phyloP scores from a whole-genome alignment of 2,113 vertebrate species.

The Microcebus jonahi region DNA sequence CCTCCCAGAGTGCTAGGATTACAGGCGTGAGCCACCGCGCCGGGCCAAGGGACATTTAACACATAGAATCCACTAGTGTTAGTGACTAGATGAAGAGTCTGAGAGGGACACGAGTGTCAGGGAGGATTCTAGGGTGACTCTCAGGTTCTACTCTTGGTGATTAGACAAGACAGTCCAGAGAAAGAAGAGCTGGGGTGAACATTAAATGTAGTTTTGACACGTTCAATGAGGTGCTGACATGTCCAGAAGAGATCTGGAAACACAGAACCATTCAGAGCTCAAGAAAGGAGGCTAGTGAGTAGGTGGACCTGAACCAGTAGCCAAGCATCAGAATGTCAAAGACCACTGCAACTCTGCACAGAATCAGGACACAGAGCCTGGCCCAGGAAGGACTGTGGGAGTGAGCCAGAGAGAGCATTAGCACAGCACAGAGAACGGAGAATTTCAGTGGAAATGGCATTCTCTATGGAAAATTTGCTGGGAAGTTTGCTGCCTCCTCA shows the following conservation, averaged over 20 bases:
- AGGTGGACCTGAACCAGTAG: background rate
- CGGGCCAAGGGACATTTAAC: background rate
- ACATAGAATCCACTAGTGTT: background rate
- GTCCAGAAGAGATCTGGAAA: background rate
- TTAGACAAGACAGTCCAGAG: background rate
- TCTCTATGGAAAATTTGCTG: background rate
- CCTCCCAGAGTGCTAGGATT: no score
- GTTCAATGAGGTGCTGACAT: rapidly evolving
- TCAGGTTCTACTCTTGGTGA: background rate
- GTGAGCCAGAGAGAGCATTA: background rate
- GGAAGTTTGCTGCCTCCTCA: background rate
- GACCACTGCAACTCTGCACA: background rate
- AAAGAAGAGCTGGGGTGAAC: background rate
- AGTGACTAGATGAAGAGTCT: background rate
- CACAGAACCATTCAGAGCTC: background rate
- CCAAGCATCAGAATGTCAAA: background rate
- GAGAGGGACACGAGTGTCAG: rapidly evolving
- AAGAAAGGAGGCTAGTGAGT: background rate
- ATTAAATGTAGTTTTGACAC: background rate
- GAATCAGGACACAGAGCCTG: background rate
- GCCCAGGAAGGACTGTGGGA: background rate
- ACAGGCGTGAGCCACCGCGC: no score
- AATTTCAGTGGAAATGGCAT: rapidly evolving
- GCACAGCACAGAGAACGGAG: background rate
- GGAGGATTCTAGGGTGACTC: background rate